These are phyloP conservation scores for Hylaea fasciaria DNA, from an alignment of 2,888 invertebrate species.

Conservation along the genomic window DNA sequence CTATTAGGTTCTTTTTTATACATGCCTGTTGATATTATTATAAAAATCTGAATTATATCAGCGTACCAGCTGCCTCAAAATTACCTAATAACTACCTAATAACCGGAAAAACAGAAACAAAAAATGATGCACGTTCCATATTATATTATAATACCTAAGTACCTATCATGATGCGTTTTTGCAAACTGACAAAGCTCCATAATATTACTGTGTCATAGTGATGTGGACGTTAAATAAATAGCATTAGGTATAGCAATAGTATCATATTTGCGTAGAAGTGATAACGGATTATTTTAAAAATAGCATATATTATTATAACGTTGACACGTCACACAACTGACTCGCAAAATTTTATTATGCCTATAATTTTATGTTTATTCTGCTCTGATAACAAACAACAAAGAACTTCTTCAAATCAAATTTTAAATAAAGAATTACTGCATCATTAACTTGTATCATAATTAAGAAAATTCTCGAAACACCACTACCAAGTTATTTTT, in stretches of 20 bases:
- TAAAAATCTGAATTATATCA: constrained; percentile 19
- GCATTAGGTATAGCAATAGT: constrained; percentile 1
- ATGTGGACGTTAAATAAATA: neutral
- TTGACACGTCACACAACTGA: constrained; percentile 34
- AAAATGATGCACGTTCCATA: neutral
- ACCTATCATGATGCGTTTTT: neutral
- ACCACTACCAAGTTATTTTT: constrained; percentile 10
- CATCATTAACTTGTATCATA: constrained; percentile 22
- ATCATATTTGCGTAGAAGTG: constrained; percentile 1
- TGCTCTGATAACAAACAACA: constrained; percentile 30
- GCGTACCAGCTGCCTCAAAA: neutral
- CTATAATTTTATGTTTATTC: constrained; percentile 25
- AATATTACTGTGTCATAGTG: no score
- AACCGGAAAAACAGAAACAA: neutral
- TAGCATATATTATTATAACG: constrained; percentile 33
- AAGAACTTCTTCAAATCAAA: constrained; percentile 28
- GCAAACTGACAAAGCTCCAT: neutral
- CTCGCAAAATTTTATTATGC: constrained; percentile 37
- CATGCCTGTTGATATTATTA: constrained; percentile 4
- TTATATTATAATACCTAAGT: no score
- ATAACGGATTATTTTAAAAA: constrained; percentile 36
- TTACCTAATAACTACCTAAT: neutral
- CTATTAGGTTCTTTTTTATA: constrained; percentile 12
- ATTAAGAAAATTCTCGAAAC: constrained; percentile 24
- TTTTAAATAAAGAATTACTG: constrained; percentile 18